phyloP scores from a whole-genome alignment of 2,888 invertebrate species.

The Danaus chrysippus region DNA sequence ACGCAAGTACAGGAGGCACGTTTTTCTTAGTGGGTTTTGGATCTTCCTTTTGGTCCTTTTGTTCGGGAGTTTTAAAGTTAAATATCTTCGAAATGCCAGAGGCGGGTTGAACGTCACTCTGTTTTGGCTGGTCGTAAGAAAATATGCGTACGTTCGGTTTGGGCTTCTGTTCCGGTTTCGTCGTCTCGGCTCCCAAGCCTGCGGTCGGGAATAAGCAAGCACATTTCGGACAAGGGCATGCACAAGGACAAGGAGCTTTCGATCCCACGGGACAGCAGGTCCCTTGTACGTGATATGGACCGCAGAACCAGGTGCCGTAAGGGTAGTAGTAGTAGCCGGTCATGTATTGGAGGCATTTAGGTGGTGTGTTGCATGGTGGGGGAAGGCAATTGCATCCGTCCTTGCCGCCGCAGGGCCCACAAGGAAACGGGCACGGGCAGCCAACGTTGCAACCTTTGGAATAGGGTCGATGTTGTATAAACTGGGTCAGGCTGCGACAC shows the following conservation, averaged over 20 bases:
- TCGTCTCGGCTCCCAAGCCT: neutral
- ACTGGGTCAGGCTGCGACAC: constrained; percentile 6
- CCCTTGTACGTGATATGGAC: constrained; percentile 59
- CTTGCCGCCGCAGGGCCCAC: constrained; percentile 44
- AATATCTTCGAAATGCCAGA: constrained; percentile 44
- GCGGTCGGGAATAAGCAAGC: constrained; percentile 26
- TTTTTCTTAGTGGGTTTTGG: constrained; percentile 8
- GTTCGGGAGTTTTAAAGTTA: constrained; percentile 36
- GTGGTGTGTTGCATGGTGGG: constrained; percentile 55
- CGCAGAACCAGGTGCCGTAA: constrained; percentile 66
- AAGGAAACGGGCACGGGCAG: constrained; percentile 42
- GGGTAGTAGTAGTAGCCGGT: constrained; percentile 68
- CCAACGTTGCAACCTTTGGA: constrained; percentile 33
- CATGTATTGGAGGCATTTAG: constrained; percentile 61
- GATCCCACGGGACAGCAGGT: constrained; percentile 45
- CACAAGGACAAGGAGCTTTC: constrained; percentile 35
- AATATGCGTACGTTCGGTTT: constrained; percentile 1
- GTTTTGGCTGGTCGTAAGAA: constrained; percentile 15
- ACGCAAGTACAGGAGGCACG: constrained; percentile 12
- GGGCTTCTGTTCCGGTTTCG: constrained; percentile 1
- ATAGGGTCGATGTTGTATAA: constrained; percentile 35
- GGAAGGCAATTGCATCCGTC: constrained; percentile 50
- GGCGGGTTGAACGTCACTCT: constrained; percentile 10
- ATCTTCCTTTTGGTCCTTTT: constrained; percentile 8
- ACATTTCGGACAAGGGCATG: constrained; percentile 29